Percentiles rank a stretch among this genome's conserved stretches.
Evolutionary conservation across 2,888 invertebrate species (phyloP).

Genomic region (Athripsodes cinereus): DNA sequence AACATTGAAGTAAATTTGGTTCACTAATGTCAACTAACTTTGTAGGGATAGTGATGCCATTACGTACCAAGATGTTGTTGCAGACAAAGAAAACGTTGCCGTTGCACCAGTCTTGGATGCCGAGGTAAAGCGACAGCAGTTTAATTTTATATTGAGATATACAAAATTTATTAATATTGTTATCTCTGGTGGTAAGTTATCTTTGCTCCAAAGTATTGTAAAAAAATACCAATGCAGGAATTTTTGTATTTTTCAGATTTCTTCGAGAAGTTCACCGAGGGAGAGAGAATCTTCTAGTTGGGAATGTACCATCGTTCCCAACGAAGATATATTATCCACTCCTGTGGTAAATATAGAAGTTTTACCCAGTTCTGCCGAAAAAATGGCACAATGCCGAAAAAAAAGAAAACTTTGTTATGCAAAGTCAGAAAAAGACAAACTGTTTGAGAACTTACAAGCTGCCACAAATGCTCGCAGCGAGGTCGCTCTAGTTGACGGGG

Average conservation of each 20-base stretch:
- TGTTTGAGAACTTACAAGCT: neutral
- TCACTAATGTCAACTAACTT: neutral
- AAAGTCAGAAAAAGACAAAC: neutral
- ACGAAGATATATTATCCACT: neutral
- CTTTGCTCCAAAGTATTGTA: neutral
- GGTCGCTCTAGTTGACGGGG: neutral
- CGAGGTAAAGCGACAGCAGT: no score
- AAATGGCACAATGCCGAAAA: neutral
- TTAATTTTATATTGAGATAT: no score
- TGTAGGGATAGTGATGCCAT: no score
- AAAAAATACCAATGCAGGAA: neutral
- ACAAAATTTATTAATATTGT: no score
- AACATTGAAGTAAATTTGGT: neutral
- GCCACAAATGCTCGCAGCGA: neutral
- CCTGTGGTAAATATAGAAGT: neutral
- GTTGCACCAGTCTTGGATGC: no score
- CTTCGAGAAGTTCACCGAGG: neutral
- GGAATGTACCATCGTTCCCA: neutral
- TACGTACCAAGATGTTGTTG: no score
- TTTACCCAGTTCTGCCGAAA: neutral
- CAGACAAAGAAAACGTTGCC: no score
- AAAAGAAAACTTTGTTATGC: neutral
- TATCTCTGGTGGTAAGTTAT: no score
- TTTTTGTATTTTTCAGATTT: neutral
- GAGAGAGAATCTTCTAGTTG: neutral